Evolutionary conservation across 2,113 vertebrate species (phyloP), one percentile per base, ranked within the genome.

Genomic region (Chamaea fasciata): DNA sequence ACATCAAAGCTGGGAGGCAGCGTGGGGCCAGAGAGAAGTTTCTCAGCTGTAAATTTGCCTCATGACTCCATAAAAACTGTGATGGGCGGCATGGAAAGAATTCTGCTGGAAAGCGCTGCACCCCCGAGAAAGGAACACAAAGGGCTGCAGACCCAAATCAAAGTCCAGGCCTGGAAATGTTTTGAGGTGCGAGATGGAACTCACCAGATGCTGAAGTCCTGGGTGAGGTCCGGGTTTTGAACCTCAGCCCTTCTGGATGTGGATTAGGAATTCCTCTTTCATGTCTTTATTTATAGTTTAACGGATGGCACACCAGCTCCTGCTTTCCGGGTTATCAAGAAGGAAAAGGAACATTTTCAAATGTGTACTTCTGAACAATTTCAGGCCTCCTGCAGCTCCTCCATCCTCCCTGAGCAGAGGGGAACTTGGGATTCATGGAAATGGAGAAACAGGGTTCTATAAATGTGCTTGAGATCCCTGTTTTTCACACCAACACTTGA

Each of bases 391-490:
- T 24, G 47, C 12, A 67, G 44, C 22, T 57, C 57, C 47, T 57
- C 13, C 1, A 9, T 12, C 35, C 12, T 60, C 63, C 23, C 30
- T 17, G 13, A n/a, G 21, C 33, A 33, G 9, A 13, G 20, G 14
- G 44, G 3, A 7, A 13, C 52, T 42, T 11, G 0, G 30, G 52
- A 23, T 33, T 42, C 6, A 1, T 5, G 10, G 30, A 73, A 83
- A 62, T 15, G 3, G 1, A 50, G 23, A 26, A 24, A 8, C 9
- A 0, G 1, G 1, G 33, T 4, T 6, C 81, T 52, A 35, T 87
- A 81, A 30, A 3, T 5, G 4, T 23, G 15, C 16, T 2, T 0
- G 5, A 49, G 52, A 13, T 42, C 37, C 49, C 57, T 4, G 0
- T n/a, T 46, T 50, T 70, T n/a, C 52, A 27, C 47, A 50, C 26